Evolutionary conservation across 1,140 invertebrate genomes (phyloP), one percentile per base, ranked within the genome.

Genomic region (Bombus pyrosoma): DNA sequence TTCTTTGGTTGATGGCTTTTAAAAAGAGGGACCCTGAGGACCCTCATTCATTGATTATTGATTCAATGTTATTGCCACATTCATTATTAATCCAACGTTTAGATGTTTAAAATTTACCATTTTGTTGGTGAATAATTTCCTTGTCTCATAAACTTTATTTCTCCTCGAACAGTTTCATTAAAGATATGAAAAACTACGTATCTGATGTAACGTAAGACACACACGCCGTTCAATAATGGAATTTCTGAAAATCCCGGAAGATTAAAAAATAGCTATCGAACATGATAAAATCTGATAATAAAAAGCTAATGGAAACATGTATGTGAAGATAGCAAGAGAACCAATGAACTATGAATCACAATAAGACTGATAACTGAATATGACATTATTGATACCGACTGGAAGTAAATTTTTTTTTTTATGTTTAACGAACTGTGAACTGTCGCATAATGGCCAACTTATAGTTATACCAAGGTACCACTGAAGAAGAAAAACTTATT

Each of bases 311-410:
- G 43, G 22, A 53, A 66, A 53, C 41, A 32, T 12, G 10, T 77
- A 64, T 4, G 32, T 28, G 3, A 75, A 83, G 43, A 83, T 77
- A 68, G 12, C 5, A 53, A 34, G 25, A n/a, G 0, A 73, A 62
- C n/a, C 75, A 22, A 22, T 28, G 28, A 53, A 57, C 39, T 57
- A 12, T 25, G 59, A 53, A 22, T 22, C 47, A 53, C 25, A 62
- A 71, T 22, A 37, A 34, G 13, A 71, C 71, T 75, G 32, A 71
- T 47, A 43, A 75, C 53, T 57, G 43, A 47, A 83, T 69, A 41
- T 53, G 6, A 22, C 41, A 28, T n/a, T 15, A 43, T 25, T 34
- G 18, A 43, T 18, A 18, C 0, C 15, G 12, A 9, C 10, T 28
- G 22, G 18, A 66, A 47, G 32, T 1, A 22, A 37, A 69, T 34